Conservation (phyloP, 2,888 invertebrate genomes). For the Phortica magna region DNA sequence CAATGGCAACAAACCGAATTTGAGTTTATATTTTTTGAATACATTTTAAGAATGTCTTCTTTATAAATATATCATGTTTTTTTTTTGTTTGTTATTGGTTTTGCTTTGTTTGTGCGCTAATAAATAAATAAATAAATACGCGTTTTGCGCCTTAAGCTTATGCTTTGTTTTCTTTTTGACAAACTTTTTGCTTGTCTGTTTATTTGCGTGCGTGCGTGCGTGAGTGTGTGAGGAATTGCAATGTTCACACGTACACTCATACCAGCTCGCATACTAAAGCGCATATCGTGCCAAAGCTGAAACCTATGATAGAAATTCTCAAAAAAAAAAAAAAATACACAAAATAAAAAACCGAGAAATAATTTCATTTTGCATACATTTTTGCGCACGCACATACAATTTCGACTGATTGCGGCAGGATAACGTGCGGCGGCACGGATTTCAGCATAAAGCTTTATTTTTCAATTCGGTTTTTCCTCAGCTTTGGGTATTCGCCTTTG, state of each 20-base stretch:
- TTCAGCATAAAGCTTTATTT: neutral
- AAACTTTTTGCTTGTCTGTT: neutral
- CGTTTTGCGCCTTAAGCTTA: too few species aligned
- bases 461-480: neutral
- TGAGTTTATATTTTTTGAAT: too few species aligned
- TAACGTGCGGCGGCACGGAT: neutral
- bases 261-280: neutral
- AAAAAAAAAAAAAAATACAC: conserved; percentile 31
- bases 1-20: too few species aligned
- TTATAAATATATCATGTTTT: too few species aligned
- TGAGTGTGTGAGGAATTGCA: neutral
- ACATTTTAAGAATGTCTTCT: too few species aligned
- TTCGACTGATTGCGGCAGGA: conserved; percentile 27
- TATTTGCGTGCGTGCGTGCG: neutral
- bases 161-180: neutral
- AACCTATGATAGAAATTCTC: neutral
- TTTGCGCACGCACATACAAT: conserved; percentile 6
- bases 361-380: conserved; percentile 10
- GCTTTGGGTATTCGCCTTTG: neutral
- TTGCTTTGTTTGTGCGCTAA: too few species aligned
- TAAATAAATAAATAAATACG: too few species aligned
- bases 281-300: neutral
- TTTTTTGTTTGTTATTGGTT: too few species aligned
- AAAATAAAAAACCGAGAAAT: conserved; percentile 26
- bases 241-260: conserved; percentile 2